Percentiles rank a stretch among this genome's conserved stretches.
Conservation (phyloP, 2,888 invertebrate genomes). For the Coremacera marginata region DNA sequence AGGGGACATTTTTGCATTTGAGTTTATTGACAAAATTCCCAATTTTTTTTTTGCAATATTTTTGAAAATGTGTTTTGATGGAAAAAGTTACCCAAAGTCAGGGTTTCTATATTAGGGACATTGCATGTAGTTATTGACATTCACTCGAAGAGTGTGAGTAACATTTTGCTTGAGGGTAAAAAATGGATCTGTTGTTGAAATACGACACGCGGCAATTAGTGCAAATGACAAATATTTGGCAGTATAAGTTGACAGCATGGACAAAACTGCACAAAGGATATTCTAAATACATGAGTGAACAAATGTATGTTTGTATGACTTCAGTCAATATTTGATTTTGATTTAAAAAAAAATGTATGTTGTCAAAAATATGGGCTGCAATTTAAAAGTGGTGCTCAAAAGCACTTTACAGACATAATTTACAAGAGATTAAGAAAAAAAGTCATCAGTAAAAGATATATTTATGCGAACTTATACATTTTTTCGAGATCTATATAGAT, state of each 20-base stretch:
- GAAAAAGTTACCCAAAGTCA: not conserved
- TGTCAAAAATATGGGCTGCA: too few species aligned
- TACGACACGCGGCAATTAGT: slow-evolving; percentile 22
- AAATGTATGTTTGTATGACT: too few species aligned
- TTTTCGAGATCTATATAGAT: too few species aligned
- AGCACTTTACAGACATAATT: too few species aligned
- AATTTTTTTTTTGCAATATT: not conserved
- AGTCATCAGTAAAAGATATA: too few species aligned
- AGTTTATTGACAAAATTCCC: not conserved
- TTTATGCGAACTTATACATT: too few species aligned
- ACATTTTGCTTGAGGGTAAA: not conserved
- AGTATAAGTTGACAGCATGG: slow-evolving; percentile 15
- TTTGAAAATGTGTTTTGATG: not conserved
- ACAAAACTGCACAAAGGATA: not conserved
- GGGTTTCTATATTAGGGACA: not conserved
- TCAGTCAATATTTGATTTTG: too few species aligned
- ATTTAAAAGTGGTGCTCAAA: too few species aligned
- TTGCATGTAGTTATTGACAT: too few species aligned
- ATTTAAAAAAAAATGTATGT: too few species aligned
- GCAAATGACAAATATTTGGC: not conserved
- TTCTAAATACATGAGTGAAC: not conserved
- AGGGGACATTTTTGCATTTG: not conserved
- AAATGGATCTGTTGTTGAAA: not conserved
- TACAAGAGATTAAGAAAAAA: too few species aligned
- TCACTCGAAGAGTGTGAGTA: not conserved